Percentiles rank a stretch among this genome's conserved stretches.
phyloP scores from a whole-genome alignment of 2,113 vertebrate genomes.

The Nycticorax nycticorax region DNA sequence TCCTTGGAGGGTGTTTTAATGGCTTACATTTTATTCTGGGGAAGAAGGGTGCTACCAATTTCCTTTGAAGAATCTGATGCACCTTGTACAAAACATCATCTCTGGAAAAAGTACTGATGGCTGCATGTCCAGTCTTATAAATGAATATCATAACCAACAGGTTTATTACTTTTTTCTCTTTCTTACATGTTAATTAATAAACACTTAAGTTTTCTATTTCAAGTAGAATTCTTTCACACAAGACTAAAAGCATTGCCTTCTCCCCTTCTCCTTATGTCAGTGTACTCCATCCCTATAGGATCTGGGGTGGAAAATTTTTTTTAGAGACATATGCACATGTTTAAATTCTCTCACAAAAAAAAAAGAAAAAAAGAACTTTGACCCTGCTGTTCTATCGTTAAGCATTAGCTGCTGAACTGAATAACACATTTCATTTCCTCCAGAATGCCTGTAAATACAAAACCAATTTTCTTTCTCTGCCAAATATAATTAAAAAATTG shows the following conservation, averaged over 20 bases:
- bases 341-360: background rate
- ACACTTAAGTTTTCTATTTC: background rate
- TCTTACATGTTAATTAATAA: background rate
- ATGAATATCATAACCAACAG: background rate
- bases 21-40: background rate
- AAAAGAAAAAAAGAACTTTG: background rate
- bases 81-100: background rate
- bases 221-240: background rate
- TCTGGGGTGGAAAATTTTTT: background rate
- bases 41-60: background rate
- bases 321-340: background rate
- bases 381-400: background rate
- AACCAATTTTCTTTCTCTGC: constrained; percentile 1
- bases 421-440: constrained; percentile 15
- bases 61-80: background rate
- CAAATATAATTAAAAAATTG: constrained; percentile 38
- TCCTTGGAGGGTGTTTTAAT: background rate
- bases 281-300: background rate
- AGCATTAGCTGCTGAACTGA: background rate
- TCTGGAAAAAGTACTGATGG: background rate
- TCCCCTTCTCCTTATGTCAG: background rate
- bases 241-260: background rate
- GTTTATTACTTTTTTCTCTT: background rate
- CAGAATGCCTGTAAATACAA: constrained; percentile 4
- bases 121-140: background rate